A percentile compares a stretch with the other conserved stretches of the same genome.
phyloP scores from a whole-genome alignment of 2,888 invertebrate species.

The Steinernema hermaphroditum region DNA sequence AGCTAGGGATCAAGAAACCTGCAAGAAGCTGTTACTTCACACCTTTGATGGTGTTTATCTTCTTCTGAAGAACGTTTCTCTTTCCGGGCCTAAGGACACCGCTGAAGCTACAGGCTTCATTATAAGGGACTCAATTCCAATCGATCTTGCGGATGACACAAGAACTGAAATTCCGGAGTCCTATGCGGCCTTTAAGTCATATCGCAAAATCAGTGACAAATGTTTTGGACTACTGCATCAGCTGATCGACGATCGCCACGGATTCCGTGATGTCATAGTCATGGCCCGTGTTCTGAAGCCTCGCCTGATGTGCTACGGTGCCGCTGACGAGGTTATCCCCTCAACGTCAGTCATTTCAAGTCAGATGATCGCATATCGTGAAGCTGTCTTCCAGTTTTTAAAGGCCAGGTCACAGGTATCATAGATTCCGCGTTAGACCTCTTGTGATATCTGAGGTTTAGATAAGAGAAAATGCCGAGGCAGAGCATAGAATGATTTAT shows the following conservation, averaged over 20 bases:
- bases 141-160: not conserved
- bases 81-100: not conserved
- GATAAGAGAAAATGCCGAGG: not conserved
- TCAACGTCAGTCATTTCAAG: not conserved
- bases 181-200: not conserved
- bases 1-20: not conserved
- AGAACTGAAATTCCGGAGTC: not conserved
- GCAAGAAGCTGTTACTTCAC: not conserved
- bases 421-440: not conserved
- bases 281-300: not conserved
- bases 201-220: not conserved
- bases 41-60: not conserved
- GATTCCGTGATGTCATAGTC: not conserved
- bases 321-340: constrained; percentile 2
- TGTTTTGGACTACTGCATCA: not conserved
- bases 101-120: not conserved
- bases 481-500: not conserved
- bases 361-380: not conserved
- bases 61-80: not conserved
- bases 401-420: not conserved
- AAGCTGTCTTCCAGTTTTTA: not conserved
- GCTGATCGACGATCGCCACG: constrained; percentile 21
- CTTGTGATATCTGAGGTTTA: not conserved
- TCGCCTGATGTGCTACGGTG: constrained; percentile 14
- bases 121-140: not conserved